A percentile compares a stretch with the other conserved stretches of the same genome.
phyloP scores from a whole-genome alignment of 2,888 invertebrate species.

The Trichogramma dendrolimi region DNA sequence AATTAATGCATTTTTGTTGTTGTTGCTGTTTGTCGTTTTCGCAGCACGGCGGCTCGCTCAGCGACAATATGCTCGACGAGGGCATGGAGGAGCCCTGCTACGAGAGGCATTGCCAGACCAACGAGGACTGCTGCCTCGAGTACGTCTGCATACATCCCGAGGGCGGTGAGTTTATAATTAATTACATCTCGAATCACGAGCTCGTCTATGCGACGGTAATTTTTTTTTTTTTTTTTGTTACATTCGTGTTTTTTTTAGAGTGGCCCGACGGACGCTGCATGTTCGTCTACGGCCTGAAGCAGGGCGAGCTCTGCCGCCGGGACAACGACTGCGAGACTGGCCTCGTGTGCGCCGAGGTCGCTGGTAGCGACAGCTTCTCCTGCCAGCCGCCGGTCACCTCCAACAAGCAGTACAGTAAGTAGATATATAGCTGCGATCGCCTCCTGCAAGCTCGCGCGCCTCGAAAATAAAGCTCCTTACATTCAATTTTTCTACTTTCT shows the following conservation, averaged over 20 bases:
- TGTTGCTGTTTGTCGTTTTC: neutral
- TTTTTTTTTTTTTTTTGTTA: constrained; percentile 22
- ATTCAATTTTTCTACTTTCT: constrained; percentile 20
- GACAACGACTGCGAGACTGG: constrained; percentile 84
- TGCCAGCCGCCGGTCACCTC: constrained; percentile 75
- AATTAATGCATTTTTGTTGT: too few species aligned
- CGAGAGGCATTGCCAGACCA: constrained; percentile 69
- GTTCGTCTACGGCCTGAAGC: constrained; percentile 68
- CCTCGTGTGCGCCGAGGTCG: constrained; percentile 70
- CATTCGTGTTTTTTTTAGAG: neutral
- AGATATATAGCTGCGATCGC: neutral
- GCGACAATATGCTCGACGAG: constrained; percentile 54
- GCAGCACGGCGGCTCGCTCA: constrained; percentile 36
- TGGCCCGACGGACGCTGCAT: constrained; percentile 60
- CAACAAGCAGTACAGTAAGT: constrained; percentile 71
- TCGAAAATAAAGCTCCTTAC: neutral
- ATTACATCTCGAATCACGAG: neutral
- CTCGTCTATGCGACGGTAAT: neutral
- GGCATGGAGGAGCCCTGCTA: constrained; percentile 70
- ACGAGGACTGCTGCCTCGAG: constrained; percentile 80
- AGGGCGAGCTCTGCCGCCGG: constrained; percentile 76
- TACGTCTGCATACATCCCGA: constrained; percentile 69
- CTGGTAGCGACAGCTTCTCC: constrained; percentile 66
- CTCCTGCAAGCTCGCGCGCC: neutral
- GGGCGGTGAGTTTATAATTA: constrained; percentile 55